A percentile compares a stretch with the other conserved stretches of the same genome.
phyloP scores from a whole-genome alignment of 2,797 vertebrate genomes.

The Helostoma temminkii region DNA sequence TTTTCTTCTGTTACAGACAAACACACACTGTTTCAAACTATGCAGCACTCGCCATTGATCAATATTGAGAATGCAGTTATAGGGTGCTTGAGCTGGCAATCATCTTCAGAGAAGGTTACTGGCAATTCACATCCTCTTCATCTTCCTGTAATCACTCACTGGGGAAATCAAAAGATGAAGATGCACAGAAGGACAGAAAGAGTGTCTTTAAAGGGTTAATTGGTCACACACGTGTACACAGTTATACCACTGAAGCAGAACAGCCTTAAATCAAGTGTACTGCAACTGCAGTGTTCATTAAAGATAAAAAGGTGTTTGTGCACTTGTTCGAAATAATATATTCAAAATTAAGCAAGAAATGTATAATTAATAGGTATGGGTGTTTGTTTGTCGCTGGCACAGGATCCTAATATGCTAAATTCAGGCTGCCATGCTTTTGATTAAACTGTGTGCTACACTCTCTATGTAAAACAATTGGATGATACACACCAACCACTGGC shows the following conservation, averaged over 20 bases:
- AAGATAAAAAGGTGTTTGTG: conserved; percentile 18
- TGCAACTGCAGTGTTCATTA: neutral
- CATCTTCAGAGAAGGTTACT: conserved; percentile 39
- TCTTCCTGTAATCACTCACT: conserved; percentile 49
- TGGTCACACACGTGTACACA: neutral
- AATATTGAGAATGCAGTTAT: conserved; percentile 54
- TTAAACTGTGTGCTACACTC: conserved; percentile 45
- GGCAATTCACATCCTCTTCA: conserved; percentile 47
- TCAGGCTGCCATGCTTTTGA: conserved; percentile 57
- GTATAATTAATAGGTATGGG: conserved; percentile 44
- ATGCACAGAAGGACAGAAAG: conserved; percentile 4
- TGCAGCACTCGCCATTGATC: conserved; percentile 35
- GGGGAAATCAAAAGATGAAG: conserved; percentile 62
- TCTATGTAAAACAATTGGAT: conserved; percentile 62
- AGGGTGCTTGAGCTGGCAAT: conserved; percentile 45
- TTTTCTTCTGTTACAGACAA: neutral
- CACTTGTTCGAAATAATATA: conserved; percentile 11
- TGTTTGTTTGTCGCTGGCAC: conserved; percentile 50
- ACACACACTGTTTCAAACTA: neutral
- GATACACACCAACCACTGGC: conserved; percentile 61
- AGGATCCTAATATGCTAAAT: conserved; percentile 45
- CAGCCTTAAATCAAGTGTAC: neutral
- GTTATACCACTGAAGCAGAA: conserved; percentile 5
- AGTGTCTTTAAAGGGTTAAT: conserved; percentile 44
- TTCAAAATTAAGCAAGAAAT: conserved; percentile 22